These are phyloP conservation scores for Mormyrus lacerda DNA, from an alignment of 2,113 vertebrate species.

Conservation along the genomic window DNA sequence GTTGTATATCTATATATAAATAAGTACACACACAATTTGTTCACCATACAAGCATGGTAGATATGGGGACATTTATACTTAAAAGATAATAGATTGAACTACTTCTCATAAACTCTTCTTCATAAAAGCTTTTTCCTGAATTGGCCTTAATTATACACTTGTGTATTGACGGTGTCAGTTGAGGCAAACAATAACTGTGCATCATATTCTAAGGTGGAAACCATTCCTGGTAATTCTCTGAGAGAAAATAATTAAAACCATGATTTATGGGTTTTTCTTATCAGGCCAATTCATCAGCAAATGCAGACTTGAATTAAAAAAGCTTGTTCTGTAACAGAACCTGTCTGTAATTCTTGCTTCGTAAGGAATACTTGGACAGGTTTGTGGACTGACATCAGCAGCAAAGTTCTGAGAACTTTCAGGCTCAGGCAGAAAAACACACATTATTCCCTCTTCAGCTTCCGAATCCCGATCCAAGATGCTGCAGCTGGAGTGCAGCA, in stretches of 20 bases:
- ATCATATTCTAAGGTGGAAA: not conserved
- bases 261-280: not conserved
- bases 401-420: not conserved
- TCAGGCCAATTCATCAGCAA: not conserved
- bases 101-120: not conserved
- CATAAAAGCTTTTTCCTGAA: not conserved
- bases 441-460: not conserved
- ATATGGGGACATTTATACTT: not conserved
- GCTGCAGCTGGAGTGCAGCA: not conserved
- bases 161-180: not conserved
- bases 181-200: not conserved
- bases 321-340: not conserved
- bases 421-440: not conserved
- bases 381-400: not conserved
- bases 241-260: not conserved
- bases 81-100: not conserved
- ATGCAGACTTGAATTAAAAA: not conserved
- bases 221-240: not conserved
- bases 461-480: not conserved
- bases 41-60: not conserved
- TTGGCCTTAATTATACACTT: not conserved
- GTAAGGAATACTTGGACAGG: not conserved
- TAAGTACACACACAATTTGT: not conserved
- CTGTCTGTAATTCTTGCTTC: not conserved
- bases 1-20: not conserved